Evolutionary conservation across 2,113 vertebrate species (phyloP), one percentile per base, ranked within the genome.

Genomic region (Bufo bufo): DNA sequence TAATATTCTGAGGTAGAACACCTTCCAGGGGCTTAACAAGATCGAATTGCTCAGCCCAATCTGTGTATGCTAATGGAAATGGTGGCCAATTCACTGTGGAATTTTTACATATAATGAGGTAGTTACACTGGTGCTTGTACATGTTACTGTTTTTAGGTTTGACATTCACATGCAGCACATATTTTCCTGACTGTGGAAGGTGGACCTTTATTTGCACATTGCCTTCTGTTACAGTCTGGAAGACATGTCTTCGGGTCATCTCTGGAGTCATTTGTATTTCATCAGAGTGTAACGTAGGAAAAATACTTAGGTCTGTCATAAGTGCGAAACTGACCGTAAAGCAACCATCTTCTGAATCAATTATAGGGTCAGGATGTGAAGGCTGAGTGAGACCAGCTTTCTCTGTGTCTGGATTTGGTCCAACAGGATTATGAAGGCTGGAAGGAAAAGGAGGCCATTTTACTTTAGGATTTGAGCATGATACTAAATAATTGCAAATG

Each of bases 21-120:
- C 92, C 92, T n/a, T 89, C 82, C 9, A 92, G 85, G 13, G 92
- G 92, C 52, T 90, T 85, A 2, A 91, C 47, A 69, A 92, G 85
- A 63, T 92, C 92, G 75, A 85, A 92, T 7, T 87, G 72, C 1
- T 90, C 79, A 16, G 83, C 61, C 92, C 92, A 92, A 71, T 79
- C n/a, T 4, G 14, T 12, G 17, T 91, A 92, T 0, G 7, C 47
- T 75, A 89, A 45, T 17, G 92, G 92, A 52, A 91, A 92, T 63
- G 59, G 45, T 0, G 92, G 89, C 91, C 90, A 92, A 13, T 54
- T 59, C 16, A 90, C 90, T 20, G n/a, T 87, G 43, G 61, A 45
- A 16, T 91, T 90, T 10, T 47, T 86, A 47, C 92, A 92, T 16
- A 87, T 90, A 69, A 92, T 88, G 33, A 92, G 58, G 78, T 92